Percentiles rank a stretch among this genome's conserved stretches.
phyloP scores from a whole-genome alignment of 64 coral and sea anemone species.

The Cladopsammia gracilis region DNA sequence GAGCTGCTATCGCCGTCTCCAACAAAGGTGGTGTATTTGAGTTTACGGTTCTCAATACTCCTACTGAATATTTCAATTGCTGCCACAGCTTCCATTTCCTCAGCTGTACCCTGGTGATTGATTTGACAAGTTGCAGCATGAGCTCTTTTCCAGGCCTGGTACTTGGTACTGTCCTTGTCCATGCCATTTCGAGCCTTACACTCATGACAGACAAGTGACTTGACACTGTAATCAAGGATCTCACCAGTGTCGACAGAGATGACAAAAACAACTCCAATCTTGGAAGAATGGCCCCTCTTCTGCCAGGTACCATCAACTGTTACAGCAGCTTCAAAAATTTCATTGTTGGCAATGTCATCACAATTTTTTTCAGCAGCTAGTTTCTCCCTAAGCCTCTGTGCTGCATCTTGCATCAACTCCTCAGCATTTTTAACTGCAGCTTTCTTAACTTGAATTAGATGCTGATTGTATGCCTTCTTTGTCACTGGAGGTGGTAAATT shows the following conservation, averaged over 20 bases:
- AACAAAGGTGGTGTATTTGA: slow-evolving; percentile 37
- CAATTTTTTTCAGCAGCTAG: slow-evolving; percentile 35
- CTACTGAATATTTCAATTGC: slow-evolving; percentile 39
- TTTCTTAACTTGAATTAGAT: slow-evolving; percentile 55
- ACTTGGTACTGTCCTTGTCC: slow-evolving; percentile 13
- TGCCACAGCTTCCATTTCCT: slow-evolving; percentile 5
- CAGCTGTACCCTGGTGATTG: slow-evolving; percentile 34
- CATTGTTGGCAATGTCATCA: neutral
- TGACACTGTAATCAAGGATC: slow-evolving; percentile 49
- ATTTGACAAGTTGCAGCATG: slow-evolving; percentile 27
- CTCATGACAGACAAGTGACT: slow-evolving; percentile 48
- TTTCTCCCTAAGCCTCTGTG: slow-evolving; percentile 41
- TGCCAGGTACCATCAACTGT: slow-evolving; percentile 71
- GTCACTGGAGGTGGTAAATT: slow-evolving; percentile 69
- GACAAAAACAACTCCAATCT: slow-evolving; percentile 37
- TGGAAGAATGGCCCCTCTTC: slow-evolving; percentile 67
- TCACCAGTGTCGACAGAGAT: slow-evolving; percentile 59
- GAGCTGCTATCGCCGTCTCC: slow-evolving; percentile 47
- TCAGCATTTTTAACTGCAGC: slow-evolving; percentile 53
- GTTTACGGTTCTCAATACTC: slow-evolving; percentile 14
- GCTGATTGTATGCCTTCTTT: slow-evolving; percentile 41
- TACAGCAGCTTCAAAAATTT: slow-evolving; percentile 38
- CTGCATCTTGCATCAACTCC: slow-evolving; percentile 50
- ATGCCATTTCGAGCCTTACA: neutral
- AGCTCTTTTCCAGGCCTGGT: slow-evolving; percentile 28